A percentile compares a stretch with the other conserved stretches of the same genome.
These are phyloP conservation scores for Syndactyla subalaris DNA, from an alignment of 2,797 vertebrate species.

Conservation along the genomic window DNA sequence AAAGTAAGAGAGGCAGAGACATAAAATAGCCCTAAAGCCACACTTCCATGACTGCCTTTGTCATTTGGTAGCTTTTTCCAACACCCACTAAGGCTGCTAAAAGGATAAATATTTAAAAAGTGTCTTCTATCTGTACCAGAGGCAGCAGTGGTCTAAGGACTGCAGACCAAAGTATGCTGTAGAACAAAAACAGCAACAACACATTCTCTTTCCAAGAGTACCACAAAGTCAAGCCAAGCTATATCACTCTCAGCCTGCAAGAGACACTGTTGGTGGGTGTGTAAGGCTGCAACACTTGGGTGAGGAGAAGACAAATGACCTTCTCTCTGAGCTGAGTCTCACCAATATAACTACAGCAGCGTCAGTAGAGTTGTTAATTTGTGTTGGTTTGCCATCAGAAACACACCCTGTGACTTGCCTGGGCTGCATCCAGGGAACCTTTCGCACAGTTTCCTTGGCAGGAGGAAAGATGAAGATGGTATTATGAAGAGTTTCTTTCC, in stretches of 20 bases:
- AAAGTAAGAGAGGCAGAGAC: not conserved
- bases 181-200: not conserved
- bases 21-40: not conserved
- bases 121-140: not conserved
- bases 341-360: not conserved
- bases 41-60: not conserved
- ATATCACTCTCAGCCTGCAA: not conserved
- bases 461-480: not conserved
- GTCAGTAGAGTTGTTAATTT: not conserved
- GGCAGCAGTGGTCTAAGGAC: not conserved
- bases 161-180: not conserved
- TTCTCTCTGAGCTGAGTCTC: not conserved
- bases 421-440: not conserved
- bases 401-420: not conserved
- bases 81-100: not conserved
- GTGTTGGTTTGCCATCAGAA: slow-evolving; percentile 20
- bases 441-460: not conserved
- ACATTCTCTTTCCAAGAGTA: not conserved
- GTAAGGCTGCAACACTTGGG: not conserved
- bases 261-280: not conserved
- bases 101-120: not conserved
- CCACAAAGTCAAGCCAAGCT: not conserved
- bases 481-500: not conserved
- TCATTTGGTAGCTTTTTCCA: not conserved
- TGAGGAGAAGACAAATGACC: not conserved